These are phyloP conservation scores for Capromys pilorides DNA, from an alignment of 2,797 vertebrate species.

Conservation along the genomic window DNA sequence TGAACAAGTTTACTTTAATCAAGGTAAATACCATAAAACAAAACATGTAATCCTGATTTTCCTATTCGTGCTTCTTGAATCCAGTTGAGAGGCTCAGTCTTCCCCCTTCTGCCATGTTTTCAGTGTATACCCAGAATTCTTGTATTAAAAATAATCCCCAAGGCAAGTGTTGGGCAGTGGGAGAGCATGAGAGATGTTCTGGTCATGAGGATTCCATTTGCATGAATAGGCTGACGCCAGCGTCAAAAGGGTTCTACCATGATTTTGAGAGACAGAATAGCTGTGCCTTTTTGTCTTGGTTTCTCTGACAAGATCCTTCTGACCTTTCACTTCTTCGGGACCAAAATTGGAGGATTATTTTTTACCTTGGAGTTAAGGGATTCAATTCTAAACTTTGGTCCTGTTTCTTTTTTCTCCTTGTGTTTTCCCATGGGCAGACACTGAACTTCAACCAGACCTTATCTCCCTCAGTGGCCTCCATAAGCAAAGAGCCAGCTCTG, in stretches of 20 bases:
- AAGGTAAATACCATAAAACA: neutral
- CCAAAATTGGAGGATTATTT: neutral
- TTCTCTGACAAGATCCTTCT: neutral
- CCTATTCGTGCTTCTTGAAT: neutral
- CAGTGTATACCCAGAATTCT: neutral
- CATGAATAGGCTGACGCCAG: neutral
- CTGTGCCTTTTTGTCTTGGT: neutral
- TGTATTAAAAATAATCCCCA: neutral
- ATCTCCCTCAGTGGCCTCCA: neutral
- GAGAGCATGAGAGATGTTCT: neutral
- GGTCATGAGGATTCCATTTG: neutral
- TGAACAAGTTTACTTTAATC: neutral
- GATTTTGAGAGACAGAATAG: neutral
- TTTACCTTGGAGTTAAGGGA: too few relatives aligned
- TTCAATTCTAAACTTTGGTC: neutral
- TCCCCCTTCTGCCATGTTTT: neutral
- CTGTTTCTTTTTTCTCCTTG: neutral
- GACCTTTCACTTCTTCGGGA: neutral
- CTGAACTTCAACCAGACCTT: neutral
- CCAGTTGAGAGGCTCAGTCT: neutral
- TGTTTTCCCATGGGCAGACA: neutral
- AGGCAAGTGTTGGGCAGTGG: neutral
- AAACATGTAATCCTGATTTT: neutral
- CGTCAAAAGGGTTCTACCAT: neutral
- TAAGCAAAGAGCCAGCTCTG: neutral